Conservation (phyloP, 2,797 vertebrate genomes). For the Pseudomugil tenellus region DNA sequence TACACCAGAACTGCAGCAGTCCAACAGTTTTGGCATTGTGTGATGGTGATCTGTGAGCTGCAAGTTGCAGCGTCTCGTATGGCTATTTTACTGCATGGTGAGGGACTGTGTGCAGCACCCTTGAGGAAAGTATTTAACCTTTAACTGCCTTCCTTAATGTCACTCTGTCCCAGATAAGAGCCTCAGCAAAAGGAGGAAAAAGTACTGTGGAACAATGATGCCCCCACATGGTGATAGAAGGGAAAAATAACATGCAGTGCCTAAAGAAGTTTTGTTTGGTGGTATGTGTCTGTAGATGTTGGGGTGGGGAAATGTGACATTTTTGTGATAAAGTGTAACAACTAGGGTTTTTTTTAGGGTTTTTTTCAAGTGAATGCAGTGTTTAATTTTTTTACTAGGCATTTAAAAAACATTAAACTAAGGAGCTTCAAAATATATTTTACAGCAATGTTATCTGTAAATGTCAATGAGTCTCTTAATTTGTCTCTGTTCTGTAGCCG, state of each 20-base stretch:
- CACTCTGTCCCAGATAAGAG: conserved; percentile 61
- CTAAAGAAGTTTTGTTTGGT: too few relatives aligned
- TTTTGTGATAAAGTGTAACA: too few relatives aligned
- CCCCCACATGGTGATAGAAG: conserved; percentile 62
- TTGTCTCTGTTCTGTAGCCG: too few relatives aligned
- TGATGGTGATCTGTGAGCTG: conserved; percentile 44
- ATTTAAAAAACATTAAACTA: neutral
- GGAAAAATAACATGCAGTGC: neutral
- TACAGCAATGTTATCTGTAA: neutral
- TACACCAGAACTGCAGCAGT: conserved; percentile 32
- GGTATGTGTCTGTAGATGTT: too few relatives aligned
- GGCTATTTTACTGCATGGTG: conserved; percentile 45
- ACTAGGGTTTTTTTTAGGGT: too few relatives aligned
- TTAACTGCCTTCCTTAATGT: conserved; percentile 76
- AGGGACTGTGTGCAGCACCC: conserved; percentile 51
- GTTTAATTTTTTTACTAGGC: neutral
- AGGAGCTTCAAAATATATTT: neutral
- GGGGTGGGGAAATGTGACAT: too few relatives aligned
- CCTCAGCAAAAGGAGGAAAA: conserved; percentile 1
- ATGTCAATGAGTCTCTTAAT: too few relatives aligned
- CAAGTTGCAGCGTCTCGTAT: conserved; percentile 38
- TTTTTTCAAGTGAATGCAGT: neutral
- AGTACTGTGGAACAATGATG: conserved; percentile 63
- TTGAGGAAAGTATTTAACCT: conserved; percentile 79
- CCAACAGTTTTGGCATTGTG: conserved; percentile 13